These are phyloP conservation scores for Polypedilum pembai DNA, from an alignment of 1,140 invertebrate genomes.

Conservation along the genomic window DNA sequence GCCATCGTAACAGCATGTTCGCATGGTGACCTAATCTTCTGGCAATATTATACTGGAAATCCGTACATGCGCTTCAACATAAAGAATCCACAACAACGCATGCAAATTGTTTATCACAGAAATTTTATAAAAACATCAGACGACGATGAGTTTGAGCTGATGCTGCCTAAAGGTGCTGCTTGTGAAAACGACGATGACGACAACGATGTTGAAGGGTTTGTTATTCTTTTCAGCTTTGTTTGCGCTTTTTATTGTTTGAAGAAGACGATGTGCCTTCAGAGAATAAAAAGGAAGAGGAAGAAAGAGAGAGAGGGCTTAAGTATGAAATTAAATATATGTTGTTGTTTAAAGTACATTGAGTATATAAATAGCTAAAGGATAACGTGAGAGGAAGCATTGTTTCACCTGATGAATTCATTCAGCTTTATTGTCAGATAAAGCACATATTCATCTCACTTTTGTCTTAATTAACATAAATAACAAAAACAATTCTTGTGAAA, in stretches of 20 bases:
- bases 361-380: too few species aligned
- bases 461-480: too few species aligned
- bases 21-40: constrained; percentile 69
- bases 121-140: constrained; percentile 29
- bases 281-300: neutral
- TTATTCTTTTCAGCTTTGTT: constrained; percentile 29
- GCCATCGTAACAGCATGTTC: constrained; percentile 60
- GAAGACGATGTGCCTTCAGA: constrained; percentile 36
- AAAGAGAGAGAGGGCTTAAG: too few species aligned
- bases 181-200: neutral
- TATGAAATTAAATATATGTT: too few species aligned
- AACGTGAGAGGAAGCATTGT: too few species aligned
- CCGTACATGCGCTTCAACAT: constrained; percentile 50
- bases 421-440: too few species aligned
- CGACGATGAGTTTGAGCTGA: too few species aligned
- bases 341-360: too few species aligned
- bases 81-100: constrained; percentile 41
- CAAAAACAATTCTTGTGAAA: too few species aligned
- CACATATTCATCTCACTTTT: too few species aligned
- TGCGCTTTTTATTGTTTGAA: constrained; percentile 26
- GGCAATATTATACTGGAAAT: constrained; percentile 65
- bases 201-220: constrained; percentile 22
- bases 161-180: too few species aligned
- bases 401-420: too few species aligned
- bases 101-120: constrained; percentile 35